Conservation (phyloP, 2,797 vertebrate species). For the Strix occidentalis region DNA sequence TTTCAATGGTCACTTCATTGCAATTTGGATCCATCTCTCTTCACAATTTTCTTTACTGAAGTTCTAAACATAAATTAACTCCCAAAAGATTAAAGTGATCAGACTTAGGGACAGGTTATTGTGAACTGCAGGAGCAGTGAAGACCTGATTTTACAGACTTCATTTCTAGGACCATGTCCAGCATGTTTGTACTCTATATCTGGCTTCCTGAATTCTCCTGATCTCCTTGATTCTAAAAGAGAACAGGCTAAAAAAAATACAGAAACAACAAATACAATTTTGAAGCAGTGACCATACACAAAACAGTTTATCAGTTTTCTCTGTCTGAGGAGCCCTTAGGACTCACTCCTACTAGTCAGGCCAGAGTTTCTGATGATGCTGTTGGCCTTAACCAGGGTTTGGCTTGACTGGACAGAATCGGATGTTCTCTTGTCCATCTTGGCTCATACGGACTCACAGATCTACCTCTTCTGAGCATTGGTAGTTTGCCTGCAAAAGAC, state of each 20-base stretch:
- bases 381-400: neutral
- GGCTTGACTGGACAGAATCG: neutral
- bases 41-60: neutral
- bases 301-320: neutral
- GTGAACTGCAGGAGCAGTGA: neutral
- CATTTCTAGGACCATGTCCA: neutral
- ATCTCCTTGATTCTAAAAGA: neutral
- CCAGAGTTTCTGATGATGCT: neutral
- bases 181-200: neutral
- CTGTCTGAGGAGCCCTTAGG: neutral
- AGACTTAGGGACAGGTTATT: neutral
- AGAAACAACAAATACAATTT: neutral
- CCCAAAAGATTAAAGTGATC: neutral
- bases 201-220: neutral
- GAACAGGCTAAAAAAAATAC: neutral
- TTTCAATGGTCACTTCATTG: neutral
- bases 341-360: neutral
- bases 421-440: neutral
- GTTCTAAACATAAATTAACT: neutral
- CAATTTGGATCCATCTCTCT: neutral
- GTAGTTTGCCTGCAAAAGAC: neutral
- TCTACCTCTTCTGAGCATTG: neutral
- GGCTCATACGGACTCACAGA: neutral
- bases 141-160: neutral
- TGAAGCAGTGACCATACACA: neutral